phyloP scores from a whole-genome alignment of 1,140 invertebrate genomes.

The Episyrphus balteatus region DNA sequence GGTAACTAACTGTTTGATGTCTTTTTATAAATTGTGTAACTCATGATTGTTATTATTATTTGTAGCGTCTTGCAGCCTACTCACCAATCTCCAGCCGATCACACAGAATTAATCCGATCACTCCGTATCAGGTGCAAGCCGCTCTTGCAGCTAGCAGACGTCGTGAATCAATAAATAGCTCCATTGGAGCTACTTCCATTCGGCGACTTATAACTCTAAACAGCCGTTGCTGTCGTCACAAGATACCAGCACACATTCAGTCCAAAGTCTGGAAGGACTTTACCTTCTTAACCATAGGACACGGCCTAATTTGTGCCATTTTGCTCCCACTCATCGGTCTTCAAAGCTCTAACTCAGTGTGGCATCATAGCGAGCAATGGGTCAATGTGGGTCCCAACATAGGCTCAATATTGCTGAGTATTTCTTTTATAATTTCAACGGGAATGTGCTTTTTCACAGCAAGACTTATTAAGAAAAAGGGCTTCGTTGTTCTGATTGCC shows the following conservation, averaged over 20 bases:
- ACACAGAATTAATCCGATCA: constrained; percentile 41
- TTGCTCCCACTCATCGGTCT: constrained; percentile 49
- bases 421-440: constrained; percentile 43
- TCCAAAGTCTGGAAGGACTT: constrained; percentile 44
- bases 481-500: constrained; percentile 42
- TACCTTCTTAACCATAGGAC: constrained; percentile 44
- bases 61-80: constrained; percentile 48
- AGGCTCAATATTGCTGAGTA: constrained; percentile 43
- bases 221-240: constrained; percentile 41
- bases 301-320: constrained; percentile 46
- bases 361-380: constrained; percentile 35
- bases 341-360: constrained; percentile 42
- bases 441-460: constrained; percentile 42
- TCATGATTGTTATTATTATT: background rate
- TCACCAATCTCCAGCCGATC: constrained; percentile 45
- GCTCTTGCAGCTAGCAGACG: constrained; percentile 38
- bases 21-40: background rate
- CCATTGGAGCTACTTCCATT: constrained; percentile 53
- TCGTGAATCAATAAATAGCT: constrained; percentile 51
- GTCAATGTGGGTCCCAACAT: constrained; percentile 34
- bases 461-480: constrained; percentile 42
- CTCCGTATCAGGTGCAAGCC: constrained; percentile 31
- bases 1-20: constrained; percentile 21
- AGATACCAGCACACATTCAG: constrained; percentile 41
- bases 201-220: constrained; percentile 46